A percentile compares a stretch with the other conserved stretches of the same genome.
Conservation (phyloP, 2,888 invertebrate genomes). For the Tetragnatha montana region DNA sequence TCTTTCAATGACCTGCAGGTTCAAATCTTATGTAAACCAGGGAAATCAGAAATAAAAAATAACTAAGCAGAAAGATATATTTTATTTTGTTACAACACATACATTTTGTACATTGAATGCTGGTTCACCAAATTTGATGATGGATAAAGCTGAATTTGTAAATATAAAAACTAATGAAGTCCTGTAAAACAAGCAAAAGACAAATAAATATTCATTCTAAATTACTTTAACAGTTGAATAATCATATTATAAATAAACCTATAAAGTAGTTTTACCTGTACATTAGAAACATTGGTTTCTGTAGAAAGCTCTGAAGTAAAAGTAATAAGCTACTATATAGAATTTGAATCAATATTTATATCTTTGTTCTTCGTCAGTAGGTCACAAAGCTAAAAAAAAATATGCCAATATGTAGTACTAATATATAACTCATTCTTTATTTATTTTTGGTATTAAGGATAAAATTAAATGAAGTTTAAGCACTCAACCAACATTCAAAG, state of each 20-base stretch:
- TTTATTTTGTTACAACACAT: slow-evolving; percentile 43
- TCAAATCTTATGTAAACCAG: no score
- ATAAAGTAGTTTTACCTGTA: slow-evolving; percentile 14
- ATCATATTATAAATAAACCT: neutral
- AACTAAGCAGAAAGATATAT: slow-evolving; percentile 7
- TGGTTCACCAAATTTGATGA: slow-evolving; percentile 12
- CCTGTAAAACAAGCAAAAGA: slow-evolving; percentile 17
- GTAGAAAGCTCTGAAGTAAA: slow-evolving; percentile 33
- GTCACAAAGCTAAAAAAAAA: slow-evolving; percentile 38
- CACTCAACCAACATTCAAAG: no score
- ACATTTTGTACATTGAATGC: slow-evolving; percentile 38
- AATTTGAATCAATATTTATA: slow-evolving; percentile 13
- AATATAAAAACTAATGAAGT: slow-evolving; percentile 26
- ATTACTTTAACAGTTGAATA: neutral
- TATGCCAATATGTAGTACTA: neutral
- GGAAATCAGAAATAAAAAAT: neutral
- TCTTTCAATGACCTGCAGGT: no score
- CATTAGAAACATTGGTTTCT: slow-evolving; percentile 24
- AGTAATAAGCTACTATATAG: slow-evolving; percentile 28
- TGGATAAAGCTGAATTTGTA: slow-evolving; percentile 45
- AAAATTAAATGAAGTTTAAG: no score
- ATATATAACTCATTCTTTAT: no score
- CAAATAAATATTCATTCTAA: neutral
- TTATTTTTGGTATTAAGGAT: no score
- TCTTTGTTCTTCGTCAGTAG: slow-evolving; percentile 44